Percentiles rank a stretch among this genome's conserved stretches.
Evolutionary conservation across 2,113 vertebrate species (phyloP).

Genomic region (Bufo gargarizans): DNA sequence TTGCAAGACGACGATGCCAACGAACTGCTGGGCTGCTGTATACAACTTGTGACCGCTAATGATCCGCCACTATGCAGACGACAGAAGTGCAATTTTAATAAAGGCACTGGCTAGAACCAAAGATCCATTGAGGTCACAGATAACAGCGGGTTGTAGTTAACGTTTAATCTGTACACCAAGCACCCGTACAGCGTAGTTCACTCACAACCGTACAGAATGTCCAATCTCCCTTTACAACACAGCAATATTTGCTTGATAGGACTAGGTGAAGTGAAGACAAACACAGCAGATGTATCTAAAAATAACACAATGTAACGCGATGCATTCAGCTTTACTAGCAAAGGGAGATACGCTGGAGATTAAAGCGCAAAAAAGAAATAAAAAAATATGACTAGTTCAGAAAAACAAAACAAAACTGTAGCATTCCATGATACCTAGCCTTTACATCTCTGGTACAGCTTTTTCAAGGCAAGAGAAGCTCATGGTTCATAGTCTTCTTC

Average conservation of each 20-base stretch:
- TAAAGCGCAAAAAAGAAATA: background rate
- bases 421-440: background rate
- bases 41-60: background rate
- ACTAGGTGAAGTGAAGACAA: conserved; percentile 32
- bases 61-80: background rate
- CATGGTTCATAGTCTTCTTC: background rate
- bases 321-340: conserved; percentile 28
- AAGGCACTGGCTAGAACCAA: background rate
- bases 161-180: conserved; percentile 35
- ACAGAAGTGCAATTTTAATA: background rate
- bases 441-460: no score
- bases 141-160: conserved; percentile 45
- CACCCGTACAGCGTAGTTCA: background rate
- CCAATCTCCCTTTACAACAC: conserved; percentile 43
- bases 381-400: background rate
- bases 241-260: conserved; percentile 45
- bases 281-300: conserved; percentile 43
- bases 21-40: background rate
- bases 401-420: background rate
- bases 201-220: conserved; percentile 40
- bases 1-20: background rate
- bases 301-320: conserved; percentile 33
- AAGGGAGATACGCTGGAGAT: background rate
- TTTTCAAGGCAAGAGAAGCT: background rate
- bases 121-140: conserved; percentile 38